Evolutionary conservation across 2,888 invertebrate genomes (phyloP), one percentile per base, ranked within the genome.

Genomic region (Tridacna crocea): DNA sequence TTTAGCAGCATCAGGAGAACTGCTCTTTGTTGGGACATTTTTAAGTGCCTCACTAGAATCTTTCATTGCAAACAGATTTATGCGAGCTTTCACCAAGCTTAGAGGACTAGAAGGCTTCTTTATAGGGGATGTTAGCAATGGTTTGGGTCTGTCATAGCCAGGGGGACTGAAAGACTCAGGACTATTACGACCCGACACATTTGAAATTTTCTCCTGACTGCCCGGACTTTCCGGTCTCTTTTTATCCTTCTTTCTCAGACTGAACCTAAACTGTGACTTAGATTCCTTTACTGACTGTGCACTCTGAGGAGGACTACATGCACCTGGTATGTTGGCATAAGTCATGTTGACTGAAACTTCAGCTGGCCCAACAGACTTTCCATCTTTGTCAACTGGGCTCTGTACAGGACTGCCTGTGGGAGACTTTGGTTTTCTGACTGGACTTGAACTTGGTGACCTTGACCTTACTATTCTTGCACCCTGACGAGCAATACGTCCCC

Each of bases 351-450:
- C 70, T 0, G 80, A 74, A 15, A 79, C 80, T 58, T 82, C 82
- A 51, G 79, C 78, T 22, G 88, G 84, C 26, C 80, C 70, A 8
- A 74, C 78, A 24, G 70, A 74, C 48, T 27, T 68, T 55, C 51
- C 51, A n/a, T 51, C 66, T 24, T 74, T 61, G 24, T 75, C 66
- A 24, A 51, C 66, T n/a, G 79, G 47, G 36, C 82, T 72, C n/a
- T 60, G 66, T 10, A 68, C 55, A 26, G 72, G 65, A 36, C 75
- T 75, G 36, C 47, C 51, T 12, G 36, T 36, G 78, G 87, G 79
- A 92, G 92, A 77, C 94, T 91, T 78, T 19, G 77, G 95, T 94
- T 76, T 95, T 95, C n/a, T 78, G 11, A 88, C 88, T 15, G 94
- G 93, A 75, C 93, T 94, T 22, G 90, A 86, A 1, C 93, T 93